Base-by-base conservation (phyloP, 2,888 invertebrate genomes). In the Parnassius orleans region DNA sequence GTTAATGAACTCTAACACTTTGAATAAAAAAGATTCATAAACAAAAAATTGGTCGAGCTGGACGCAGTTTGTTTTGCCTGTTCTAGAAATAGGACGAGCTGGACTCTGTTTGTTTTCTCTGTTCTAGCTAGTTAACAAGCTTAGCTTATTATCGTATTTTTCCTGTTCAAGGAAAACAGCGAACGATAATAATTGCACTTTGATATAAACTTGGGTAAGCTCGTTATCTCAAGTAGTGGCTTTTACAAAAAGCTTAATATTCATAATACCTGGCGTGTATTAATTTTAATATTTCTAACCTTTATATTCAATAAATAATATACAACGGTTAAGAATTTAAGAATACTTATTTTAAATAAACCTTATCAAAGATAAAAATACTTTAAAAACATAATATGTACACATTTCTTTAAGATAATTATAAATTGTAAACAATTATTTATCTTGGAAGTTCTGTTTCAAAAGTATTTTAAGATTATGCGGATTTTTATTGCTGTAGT, bases 111-210 rank as follows among this genome's bases (percentile, higher is more conserved):
- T 61, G 61, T 53, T 57, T 56, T 52, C 57, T 52, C 50, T 24
- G 54, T 58, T 54, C 12, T 7, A 51, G 43, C 48, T 33, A 53
- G 61, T 57, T 62, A 57, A 57, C 46, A 43, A 61, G 57, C 19
- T 19, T 19, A 57, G 46, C 53, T 46, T 55, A 46, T 57, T 63
- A 59, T 57, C 19, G 63, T 63, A 63, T 59, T 55, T 63, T 51
- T 54, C 33, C 44, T 5, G 41, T 55, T 59, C 52, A 59, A 55
- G 51, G 54, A 51, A 63, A 59, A 55, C 51, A 46, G 43, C 43
- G 44, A 63, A 55, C 59, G 52, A 59, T 33, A 56, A 58, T 53
- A 62, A 58, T 51, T 55, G 41, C 44, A 58, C 44, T 41, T 14
- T 58, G 12, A 19, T 43, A 24, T 50, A 43, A 50, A 60, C 43